Evolutionary conservation across 2,888 invertebrate genomes (phyloP).

Genomic region (Lochmaea crataegi): DNA sequence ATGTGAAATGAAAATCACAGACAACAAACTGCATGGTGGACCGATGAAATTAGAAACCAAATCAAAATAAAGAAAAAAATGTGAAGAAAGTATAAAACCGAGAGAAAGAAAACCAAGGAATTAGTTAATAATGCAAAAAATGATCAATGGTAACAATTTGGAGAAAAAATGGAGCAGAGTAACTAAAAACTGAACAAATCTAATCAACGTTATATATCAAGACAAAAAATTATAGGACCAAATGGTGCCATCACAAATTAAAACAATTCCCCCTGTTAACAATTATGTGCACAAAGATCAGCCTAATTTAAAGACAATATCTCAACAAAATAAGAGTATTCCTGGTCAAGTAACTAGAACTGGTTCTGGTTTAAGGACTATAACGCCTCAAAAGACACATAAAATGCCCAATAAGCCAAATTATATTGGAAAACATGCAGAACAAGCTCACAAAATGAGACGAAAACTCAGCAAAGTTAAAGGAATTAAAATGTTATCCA

Average conservation of each 20-base stretch:
- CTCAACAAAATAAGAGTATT: conserved; percentile 57
- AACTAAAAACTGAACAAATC: conserved; percentile 60
- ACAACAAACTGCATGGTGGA: too few relatives aligned
- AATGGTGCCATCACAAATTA: conserved; percentile 58
- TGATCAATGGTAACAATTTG: too few relatives aligned
- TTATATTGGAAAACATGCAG: conserved; percentile 65
- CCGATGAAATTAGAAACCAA: too few relatives aligned
- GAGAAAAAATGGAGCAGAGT: too few relatives aligned
- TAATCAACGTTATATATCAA: conserved; percentile 54
- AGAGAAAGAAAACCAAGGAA: too few relatives aligned
- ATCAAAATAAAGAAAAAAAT: too few relatives aligned
- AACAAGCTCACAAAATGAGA: conserved; percentile 62
- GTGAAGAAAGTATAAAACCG: too few relatives aligned
- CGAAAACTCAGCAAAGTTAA: conserved; percentile 44
- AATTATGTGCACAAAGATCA: conserved; percentile 54
- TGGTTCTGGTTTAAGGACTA: conserved; percentile 61
- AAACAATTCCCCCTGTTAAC: conserved; percentile 58
- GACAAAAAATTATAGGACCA: conserved; percentile 57
- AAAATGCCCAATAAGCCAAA: conserved; percentile 62
- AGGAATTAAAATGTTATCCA: conserved; percentile 36
- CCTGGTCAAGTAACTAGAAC: conserved; percentile 58
- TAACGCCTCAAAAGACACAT: conserved; percentile 62
- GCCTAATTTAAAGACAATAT: conserved; percentile 59
- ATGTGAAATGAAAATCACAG: too few relatives aligned
- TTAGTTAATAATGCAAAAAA: too few relatives aligned